A percentile compares a stretch with the other conserved stretches of the same genome.
phyloP scores from a whole-genome alignment of 2,797 vertebrate genomes.

The Phrynocephalus vlangalii region DNA sequence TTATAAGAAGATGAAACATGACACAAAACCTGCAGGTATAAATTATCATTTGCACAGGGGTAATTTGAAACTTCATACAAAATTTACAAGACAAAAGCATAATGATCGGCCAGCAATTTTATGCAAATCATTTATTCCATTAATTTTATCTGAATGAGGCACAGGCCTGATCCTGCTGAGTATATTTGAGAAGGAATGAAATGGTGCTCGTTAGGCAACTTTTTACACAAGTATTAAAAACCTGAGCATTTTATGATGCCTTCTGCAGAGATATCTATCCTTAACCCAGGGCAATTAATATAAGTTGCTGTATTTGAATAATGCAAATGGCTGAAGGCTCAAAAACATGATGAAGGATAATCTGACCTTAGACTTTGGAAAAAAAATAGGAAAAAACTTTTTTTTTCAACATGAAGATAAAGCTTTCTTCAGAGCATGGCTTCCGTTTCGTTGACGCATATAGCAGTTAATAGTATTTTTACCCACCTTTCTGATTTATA shows the following conservation, averaged over 20 bases:
- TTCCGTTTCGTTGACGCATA: slow-evolving; percentile 57
- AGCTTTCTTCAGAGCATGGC: background rate
- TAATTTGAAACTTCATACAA: slow-evolving; percentile 50
- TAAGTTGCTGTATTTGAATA: slow-evolving; percentile 45
- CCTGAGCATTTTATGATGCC: slow-evolving; percentile 33
- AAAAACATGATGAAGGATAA: slow-evolving; percentile 22
- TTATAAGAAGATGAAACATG: background rate
- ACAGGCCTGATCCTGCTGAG: background rate
- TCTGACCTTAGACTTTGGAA: slow-evolving; percentile 26
- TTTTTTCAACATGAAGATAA: slow-evolving; percentile 15
- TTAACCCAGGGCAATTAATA: slow-evolving; percentile 38
- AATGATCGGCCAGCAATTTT: slow-evolving; percentile 43
- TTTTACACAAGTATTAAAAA: slow-evolving; percentile 54
- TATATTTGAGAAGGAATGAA: slow-evolving; percentile 44
- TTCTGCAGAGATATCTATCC: slow-evolving; percentile 32
- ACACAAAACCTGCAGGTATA: background rate
- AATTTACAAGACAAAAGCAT: slow-evolving; percentile 49
- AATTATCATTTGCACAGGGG: background rate
- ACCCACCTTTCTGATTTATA: slow-evolving; percentile 50
- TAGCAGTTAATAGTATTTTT: slow-evolving; percentile 50
- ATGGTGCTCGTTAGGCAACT: slow-evolving; percentile 41
- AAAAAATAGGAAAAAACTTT: slow-evolving; percentile 1
- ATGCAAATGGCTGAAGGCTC: slow-evolving; percentile 39
- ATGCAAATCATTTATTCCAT: slow-evolving; percentile 44
- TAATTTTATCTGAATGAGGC: slow-evolving; percentile 57